These are phyloP conservation scores for Bovichtus diacanthus DNA, from an alignment of 2,797 vertebrate species.

Conservation along the genomic window DNA sequence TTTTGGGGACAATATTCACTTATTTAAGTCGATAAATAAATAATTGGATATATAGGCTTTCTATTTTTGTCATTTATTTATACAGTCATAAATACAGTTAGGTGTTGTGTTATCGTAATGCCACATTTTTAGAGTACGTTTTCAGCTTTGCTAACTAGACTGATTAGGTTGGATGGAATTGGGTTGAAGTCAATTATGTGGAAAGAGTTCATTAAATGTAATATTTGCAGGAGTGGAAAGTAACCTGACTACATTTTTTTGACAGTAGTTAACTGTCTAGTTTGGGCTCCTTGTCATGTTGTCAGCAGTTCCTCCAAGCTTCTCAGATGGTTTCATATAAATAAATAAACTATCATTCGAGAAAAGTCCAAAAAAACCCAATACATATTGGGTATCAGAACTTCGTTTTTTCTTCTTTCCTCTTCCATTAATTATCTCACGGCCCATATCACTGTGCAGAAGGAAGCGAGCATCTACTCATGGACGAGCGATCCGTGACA, in stretches of 20 bases:
- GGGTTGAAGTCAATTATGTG: not conserved
- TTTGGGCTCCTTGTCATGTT: too few species aligned
- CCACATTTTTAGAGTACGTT: not conserved
- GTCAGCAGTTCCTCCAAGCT: too few species aligned
- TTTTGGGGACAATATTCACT: not conserved
- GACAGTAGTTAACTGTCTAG: too few species aligned
- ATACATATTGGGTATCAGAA: too few species aligned
- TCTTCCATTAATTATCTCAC: not conserved
- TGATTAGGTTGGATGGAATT: not conserved
- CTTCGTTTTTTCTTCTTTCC: too few species aligned
- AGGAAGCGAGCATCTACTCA: too few species aligned
- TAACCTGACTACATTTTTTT: too few species aligned
- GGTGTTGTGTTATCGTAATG: not conserved
- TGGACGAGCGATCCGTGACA: too few species aligned
- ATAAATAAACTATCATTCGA: too few species aligned
- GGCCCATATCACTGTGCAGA: too few species aligned
- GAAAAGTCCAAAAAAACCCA: too few species aligned
- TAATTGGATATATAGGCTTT: not conserved
- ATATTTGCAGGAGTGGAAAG: not conserved
- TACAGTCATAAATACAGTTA: not conserved
- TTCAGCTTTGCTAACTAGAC: not conserved
- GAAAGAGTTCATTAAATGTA: not conserved
- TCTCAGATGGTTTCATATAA: too few species aligned
- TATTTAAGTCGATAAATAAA: not conserved
- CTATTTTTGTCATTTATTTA: not conserved